Evolutionary conservation across 2,888 invertebrate species (phyloP).

Genomic region (Drosophila anomelani): DNA sequence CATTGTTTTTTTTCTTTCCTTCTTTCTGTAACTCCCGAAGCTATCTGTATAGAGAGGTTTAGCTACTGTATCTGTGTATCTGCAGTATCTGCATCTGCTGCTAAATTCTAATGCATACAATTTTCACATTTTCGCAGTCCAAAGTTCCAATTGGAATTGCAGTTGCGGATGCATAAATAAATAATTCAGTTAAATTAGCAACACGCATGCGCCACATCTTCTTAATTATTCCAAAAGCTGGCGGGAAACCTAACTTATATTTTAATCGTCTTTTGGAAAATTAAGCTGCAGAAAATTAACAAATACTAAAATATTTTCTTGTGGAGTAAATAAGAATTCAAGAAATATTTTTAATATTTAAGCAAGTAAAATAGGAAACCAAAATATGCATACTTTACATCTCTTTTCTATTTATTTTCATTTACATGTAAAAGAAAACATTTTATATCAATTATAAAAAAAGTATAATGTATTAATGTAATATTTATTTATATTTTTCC

Average conservation of each 20-base stretch:
- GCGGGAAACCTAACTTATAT: not conserved
- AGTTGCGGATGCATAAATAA: slow-evolving; percentile 55
- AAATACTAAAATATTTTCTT: not conserved
- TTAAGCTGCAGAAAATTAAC: not conserved
- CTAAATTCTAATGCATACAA: slow-evolving; percentile 48
- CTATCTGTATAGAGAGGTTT: slow-evolving; percentile 10
- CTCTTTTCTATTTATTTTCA: not conserved
- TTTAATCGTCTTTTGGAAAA: not conserved
- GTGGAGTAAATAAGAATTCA: not conserved
- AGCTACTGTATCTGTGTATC: slow-evolving; percentile 22
- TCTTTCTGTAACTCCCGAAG: not conserved
- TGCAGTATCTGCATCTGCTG: slow-evolving; percentile 7
- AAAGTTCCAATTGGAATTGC: slow-evolving; percentile 34
- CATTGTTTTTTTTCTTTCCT: slow-evolving; percentile 20
- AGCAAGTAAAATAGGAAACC: not conserved
- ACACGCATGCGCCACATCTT: slow-evolving; percentile 69
- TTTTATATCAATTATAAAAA: not conserved
- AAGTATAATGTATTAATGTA: not conserved
- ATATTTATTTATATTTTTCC: not conserved
- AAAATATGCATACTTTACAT: not conserved
- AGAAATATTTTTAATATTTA: not conserved
- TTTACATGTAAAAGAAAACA: not conserved
- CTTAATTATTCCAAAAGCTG: not conserved
- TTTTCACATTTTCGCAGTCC: slow-evolving; percentile 58
- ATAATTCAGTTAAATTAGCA: slow-evolving; percentile 51